A percentile compares a stretch with the other conserved stretches of the same genome.
These are phyloP conservation scores for Vanessa tameamea DNA, from an alignment of 1,140 invertebrate genomes.

Conservation along the genomic window DNA sequence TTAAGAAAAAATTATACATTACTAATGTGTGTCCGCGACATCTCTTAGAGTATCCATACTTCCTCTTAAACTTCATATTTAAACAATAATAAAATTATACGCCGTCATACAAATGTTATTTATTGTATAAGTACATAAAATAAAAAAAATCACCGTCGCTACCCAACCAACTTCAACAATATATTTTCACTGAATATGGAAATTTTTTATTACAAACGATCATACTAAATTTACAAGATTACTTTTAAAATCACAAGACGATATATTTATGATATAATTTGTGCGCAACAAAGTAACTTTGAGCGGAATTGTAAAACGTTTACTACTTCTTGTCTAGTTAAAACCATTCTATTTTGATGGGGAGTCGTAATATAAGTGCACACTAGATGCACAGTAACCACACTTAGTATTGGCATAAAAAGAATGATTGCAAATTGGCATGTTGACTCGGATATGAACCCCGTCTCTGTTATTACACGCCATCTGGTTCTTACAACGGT, in stretches of 20 bases:
- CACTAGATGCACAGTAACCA: slow-evolving; percentile 32
- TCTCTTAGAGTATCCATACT: no score
- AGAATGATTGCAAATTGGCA: slow-evolving; percentile 50
- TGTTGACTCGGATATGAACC: slow-evolving; percentile 42
- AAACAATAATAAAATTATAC: no score
- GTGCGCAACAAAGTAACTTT: slow-evolving; percentile 43
- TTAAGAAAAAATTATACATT: not conserved
- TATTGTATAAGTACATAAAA: no score
- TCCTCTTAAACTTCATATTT: no score
- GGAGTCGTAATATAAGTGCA: slow-evolving; percentile 22
- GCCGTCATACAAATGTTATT: no score
- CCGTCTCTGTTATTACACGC: slow-evolving; percentile 43
- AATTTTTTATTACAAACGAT: no score
- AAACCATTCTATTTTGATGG: slow-evolving; percentile 34
- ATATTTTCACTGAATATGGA: no score
- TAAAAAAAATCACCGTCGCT: no score
- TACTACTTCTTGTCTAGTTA: slow-evolving; percentile 36
- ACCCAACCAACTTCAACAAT: no score
- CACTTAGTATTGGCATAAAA: slow-evolving; percentile 46
- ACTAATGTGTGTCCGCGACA: no score
- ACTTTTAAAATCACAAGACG: not conserved
- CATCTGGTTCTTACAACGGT: slow-evolving; percentile 44
- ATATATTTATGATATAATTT: slow-evolving; percentile 26
- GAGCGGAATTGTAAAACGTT: slow-evolving; percentile 37
- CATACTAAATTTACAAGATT: no score